phyloP scores from a whole-genome alignment of 2,797 vertebrate genomes.

The Todus mexicanus region DNA sequence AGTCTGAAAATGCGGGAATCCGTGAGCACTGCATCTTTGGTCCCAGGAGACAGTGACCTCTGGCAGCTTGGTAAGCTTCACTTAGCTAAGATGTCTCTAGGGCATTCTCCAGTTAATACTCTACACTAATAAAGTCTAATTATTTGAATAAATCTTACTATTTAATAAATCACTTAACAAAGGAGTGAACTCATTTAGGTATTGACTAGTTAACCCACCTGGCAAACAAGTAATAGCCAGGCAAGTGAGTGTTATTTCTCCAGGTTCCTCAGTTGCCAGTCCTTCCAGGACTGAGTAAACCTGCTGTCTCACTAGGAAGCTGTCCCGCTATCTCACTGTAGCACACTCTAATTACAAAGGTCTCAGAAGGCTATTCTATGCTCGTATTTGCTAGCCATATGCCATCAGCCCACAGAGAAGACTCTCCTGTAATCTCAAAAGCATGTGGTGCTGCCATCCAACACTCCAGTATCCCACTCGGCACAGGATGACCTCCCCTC shows the following conservation, averaged over 20 bases:
- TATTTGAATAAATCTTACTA: not conserved
- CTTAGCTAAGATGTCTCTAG: not conserved
- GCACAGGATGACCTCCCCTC: not conserved
- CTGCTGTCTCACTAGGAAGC: not conserved
- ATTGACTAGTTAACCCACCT: not conserved
- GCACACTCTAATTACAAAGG: not conserved
- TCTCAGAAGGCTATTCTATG: not conserved
- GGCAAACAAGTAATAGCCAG: not conserved
- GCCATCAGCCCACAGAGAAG: not conserved
- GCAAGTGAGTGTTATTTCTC: not conserved
- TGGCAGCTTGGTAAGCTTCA: not conserved
- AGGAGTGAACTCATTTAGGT: not conserved
- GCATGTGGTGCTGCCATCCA: not conserved
- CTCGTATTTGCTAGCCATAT: not conserved
- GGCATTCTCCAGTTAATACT: not conserved
- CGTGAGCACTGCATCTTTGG: not conserved
- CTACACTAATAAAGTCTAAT: not conserved
- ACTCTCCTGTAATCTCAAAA: not conserved
- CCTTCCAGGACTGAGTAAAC: not conserved
- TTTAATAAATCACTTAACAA: slow-evolving; percentile 21
- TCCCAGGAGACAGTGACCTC: not conserved
- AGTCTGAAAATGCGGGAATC: not conserved
- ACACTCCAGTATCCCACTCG: not conserved
- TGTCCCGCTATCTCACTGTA: not conserved
- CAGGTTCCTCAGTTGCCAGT: not conserved